Evolutionary conservation across 2,113 vertebrate genomes (phyloP).

Genomic region (Coracopsis vasa): DNA sequence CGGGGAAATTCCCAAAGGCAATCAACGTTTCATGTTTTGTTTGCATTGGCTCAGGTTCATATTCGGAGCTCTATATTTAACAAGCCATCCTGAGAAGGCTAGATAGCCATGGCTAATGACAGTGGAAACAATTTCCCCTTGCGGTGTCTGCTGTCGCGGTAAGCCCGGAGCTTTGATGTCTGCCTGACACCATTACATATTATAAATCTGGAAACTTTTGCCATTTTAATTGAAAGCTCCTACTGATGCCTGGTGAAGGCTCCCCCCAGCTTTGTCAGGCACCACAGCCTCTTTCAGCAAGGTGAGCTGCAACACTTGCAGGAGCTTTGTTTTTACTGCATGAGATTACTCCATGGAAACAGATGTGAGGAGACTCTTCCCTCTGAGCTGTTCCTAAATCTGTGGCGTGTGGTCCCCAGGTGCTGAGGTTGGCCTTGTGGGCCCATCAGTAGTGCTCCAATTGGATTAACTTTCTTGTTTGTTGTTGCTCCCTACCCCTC

Average conservation of each 20-base stretch:
- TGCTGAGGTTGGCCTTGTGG: neutral
- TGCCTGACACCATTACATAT: neutral
- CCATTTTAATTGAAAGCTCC: neutral
- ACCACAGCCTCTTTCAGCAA: neutral
- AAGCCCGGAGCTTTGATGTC: neutral
- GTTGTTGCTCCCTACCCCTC: neutral
- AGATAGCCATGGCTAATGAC: neutral
- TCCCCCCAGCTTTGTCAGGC: neutral
- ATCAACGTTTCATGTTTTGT: neutral
- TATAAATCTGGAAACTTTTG: neutral
- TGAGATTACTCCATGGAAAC: neutral
- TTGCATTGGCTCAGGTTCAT: neutral
- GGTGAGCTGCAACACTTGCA: neutral
- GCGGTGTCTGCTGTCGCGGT: neutral
- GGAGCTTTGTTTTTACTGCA: neutral
- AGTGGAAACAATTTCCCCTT: neutral
- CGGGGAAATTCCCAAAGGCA: neutral
- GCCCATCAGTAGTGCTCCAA: neutral
- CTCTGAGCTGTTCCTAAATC: neutral
- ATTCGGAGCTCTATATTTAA: neutral
- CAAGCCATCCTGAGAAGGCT: neutral
- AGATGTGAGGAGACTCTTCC: neutral
- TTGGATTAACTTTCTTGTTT: neutral
- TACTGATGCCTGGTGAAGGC: neutral
- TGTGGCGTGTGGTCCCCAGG: accelerated